Conservation (phyloP, 2,888 invertebrate species). For the Caenorhabditis sp. region DNA sequence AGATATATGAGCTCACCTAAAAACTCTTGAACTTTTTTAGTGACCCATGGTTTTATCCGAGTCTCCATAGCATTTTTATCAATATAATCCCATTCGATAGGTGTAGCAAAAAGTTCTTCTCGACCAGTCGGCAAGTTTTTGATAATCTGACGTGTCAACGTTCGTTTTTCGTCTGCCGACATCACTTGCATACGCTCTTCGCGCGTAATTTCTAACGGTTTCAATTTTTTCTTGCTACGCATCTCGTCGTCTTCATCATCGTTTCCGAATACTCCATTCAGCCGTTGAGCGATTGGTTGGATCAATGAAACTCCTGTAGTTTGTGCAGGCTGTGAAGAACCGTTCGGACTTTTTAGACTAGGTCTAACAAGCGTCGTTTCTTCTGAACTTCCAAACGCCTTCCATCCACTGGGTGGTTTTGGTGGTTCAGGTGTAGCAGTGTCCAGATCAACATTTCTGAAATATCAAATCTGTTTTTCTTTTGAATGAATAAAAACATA, state of each 20-base stretch:
- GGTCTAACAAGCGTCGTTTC: neutral
- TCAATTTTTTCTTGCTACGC: constrained; percentile 58
- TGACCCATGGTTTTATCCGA: constrained; percentile 98
- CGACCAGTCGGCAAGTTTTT: constrained; percentile 98
- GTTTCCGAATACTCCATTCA: constrained; percentile 58
- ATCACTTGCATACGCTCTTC: constrained; percentile 66
- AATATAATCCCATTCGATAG: constrained; percentile 87
- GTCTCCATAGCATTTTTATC: constrained; percentile 87
- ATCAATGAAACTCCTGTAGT: constrained; percentile 12
- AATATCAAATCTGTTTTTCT: no score
- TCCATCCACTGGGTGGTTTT: constrained; percentile 22
- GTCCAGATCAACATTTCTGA: neutral
- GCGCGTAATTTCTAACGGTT: constrained; percentile 64
- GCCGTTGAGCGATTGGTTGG: constrained; percentile 29
- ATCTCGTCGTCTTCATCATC: constrained; percentile 64
- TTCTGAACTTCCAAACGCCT: constrained; percentile 19
- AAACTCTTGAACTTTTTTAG: constrained; percentile 98
- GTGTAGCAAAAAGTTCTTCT: constrained; percentile 90
- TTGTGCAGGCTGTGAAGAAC: neutral
- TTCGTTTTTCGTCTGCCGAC: constrained; percentile 83
- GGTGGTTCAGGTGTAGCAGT: neutral
- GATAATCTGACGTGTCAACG: constrained; percentile 93
- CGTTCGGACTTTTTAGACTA: neutral
- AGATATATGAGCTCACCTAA: constrained; percentile 74
- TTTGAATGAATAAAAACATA: no score